Evolutionary conservation across 2,113 vertebrate genomes (phyloP).

Genomic region (Lichenostomus cassidix): DNA sequence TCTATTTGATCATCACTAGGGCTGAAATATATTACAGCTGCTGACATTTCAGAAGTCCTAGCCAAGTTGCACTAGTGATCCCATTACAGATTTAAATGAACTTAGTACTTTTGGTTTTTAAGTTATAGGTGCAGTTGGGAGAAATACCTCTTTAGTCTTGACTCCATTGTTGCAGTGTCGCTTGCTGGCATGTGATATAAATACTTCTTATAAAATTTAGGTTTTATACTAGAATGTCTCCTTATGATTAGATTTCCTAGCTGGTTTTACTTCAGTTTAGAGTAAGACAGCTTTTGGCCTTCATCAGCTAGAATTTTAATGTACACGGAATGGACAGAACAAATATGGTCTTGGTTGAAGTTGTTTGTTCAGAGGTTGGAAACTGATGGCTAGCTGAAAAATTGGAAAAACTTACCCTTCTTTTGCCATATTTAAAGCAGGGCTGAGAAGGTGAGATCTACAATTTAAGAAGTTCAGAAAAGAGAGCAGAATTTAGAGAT

Average conservation of each 20-base stretch:
- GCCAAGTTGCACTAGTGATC: background rate
- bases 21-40: background rate
- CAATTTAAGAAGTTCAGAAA: background rate
- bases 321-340: background rate
- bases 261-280: background rate
- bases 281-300: background rate
- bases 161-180: background rate
- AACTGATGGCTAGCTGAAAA: background rate
- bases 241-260: background rate
- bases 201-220: background rate
- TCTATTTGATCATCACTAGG: background rate
- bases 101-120: background rate
- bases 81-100: background rate
- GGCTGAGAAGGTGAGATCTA: background rate
- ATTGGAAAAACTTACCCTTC: background rate
- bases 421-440: background rate
- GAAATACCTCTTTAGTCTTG: background rate
- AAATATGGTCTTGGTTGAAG: background rate
- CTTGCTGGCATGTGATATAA: background rate
- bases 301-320: background rate
- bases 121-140: background rate
- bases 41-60: background rate
- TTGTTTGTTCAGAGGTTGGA: background rate
- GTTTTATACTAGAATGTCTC: background rate
- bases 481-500: background rate